Percentiles rank a stretch among this genome's conserved stretches.
Evolutionary conservation across 64 coral and sea anemone genomes (phyloP).

Genomic region (Montipora foliosa): DNA sequence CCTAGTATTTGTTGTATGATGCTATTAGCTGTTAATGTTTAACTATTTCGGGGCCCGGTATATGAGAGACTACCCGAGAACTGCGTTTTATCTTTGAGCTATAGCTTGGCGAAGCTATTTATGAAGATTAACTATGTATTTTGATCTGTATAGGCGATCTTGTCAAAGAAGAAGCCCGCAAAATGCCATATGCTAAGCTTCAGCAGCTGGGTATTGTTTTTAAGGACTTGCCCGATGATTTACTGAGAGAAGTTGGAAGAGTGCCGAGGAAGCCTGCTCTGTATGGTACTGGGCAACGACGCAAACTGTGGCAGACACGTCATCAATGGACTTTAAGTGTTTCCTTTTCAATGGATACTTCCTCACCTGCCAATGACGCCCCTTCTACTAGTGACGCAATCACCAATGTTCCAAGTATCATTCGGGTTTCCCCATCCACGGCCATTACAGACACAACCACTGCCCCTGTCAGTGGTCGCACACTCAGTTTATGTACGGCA

Average conservation of each 20-base stretch:
- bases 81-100: no score
- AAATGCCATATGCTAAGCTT: no score
- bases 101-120: no score
- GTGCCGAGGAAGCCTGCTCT: slow-evolving; percentile 19
- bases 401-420: background rate
- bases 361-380: background rate
- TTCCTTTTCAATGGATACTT: background rate
- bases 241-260: slow-evolving; percentile 5
- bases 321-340: slow-evolving; percentile 2
- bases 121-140: no score
- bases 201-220: background rate
- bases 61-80: no score
- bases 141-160: no score
- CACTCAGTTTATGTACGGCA: background rate
- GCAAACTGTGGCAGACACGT: slow-evolving; percentile 33
- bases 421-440: background rate
- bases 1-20: no score
- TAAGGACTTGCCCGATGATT: background rate
- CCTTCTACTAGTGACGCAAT: background rate
- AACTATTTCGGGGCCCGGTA: no score
- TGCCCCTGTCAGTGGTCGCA: no score
- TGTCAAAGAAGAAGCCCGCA: no score
- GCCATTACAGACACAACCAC: background rate
- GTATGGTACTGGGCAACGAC: slow-evolving; percentile 29
- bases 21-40: no score